Percentiles rank a stretch among this genome's conserved stretches.
phyloP scores from a whole-genome alignment of 1,140 invertebrate species.

The Pseudomyrmex cubaensis region DNA sequence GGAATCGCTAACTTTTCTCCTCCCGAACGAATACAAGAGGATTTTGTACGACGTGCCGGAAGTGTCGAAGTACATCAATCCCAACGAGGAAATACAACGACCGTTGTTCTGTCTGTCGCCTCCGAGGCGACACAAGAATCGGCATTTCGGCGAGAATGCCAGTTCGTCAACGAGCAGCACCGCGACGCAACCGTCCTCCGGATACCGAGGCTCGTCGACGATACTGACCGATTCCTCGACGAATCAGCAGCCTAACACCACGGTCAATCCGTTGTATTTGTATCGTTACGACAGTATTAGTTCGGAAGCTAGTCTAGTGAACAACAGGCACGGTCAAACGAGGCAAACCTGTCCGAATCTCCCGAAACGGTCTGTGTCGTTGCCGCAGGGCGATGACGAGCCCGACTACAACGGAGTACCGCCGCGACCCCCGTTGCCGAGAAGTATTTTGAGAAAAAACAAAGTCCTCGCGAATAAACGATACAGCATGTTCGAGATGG shows the following conservation, averaged over 20 bases:
- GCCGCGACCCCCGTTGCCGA: slow-evolving; percentile 89
- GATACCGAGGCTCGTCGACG: slow-evolving; percentile 93
- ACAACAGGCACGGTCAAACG: slow-evolving; percentile 81
- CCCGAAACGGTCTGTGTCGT: slow-evolving; percentile 88
- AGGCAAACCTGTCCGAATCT: slow-evolving; percentile 85
- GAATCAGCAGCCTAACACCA: slow-evolving; percentile 86
- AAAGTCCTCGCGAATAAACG: slow-evolving; percentile 87
- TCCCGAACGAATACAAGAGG: slow-evolving; percentile 92
- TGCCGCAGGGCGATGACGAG: slow-evolving; percentile 86
- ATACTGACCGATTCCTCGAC: slow-evolving; percentile 91
- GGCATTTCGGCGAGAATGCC: slow-evolving; percentile 84
- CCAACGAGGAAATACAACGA: slow-evolving; percentile 85
- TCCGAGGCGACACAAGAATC: slow-evolving; percentile 85
- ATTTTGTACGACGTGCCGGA: slow-evolving; percentile 92
- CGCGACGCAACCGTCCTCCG: slow-evolving; percentile 92
- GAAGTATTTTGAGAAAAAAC: slow-evolving; percentile 90
- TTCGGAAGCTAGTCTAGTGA: slow-evolving; percentile 88
- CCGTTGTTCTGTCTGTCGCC: slow-evolving; percentile 89
- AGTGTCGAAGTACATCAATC: slow-evolving; percentile 87
- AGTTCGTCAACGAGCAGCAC: slow-evolving; percentile 91
- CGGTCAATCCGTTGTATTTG: slow-evolving; percentile 90
- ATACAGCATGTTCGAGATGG: slow-evolving; percentile 93
- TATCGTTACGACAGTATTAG: slow-evolving; percentile 93
- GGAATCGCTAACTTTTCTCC: slow-evolving; percentile 94
- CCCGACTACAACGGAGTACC: slow-evolving; percentile 86